Evolutionary conservation across 2,113 vertebrate species (phyloP).

Genomic region (Donacobius atricapilla): DNA sequence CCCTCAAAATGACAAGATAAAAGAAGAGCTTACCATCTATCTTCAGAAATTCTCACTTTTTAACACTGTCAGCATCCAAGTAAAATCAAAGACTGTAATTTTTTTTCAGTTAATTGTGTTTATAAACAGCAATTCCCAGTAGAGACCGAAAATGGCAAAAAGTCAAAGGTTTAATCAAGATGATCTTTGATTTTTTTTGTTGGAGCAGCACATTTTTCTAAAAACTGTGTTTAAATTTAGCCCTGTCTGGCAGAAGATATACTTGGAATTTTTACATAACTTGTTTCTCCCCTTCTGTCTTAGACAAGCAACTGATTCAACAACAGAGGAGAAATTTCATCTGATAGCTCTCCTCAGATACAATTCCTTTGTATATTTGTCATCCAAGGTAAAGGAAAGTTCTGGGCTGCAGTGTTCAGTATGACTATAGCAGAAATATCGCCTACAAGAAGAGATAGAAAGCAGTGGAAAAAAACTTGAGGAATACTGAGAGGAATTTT

Average conservation of each 20-base stretch:
- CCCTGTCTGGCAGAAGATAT: background rate
- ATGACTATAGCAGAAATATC: background rate
- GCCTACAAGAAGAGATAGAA: background rate
- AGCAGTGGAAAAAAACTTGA: background rate
- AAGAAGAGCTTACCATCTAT: background rate
- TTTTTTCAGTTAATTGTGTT: background rate
- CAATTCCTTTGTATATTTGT: background rate
- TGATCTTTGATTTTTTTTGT: background rate
- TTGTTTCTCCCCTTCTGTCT: background rate
- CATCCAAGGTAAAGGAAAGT: background rate
- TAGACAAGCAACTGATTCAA: background rate
- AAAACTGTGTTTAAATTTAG: background rate
- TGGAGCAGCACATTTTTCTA: background rate
- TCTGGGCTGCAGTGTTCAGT: background rate
- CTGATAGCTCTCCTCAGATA: background rate
- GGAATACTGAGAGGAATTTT: background rate
- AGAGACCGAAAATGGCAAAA: background rate
- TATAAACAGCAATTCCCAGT: background rate
- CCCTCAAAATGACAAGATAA: background rate
- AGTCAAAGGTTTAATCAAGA: background rate
- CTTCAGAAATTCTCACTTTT: background rate
- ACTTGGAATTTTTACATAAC: background rate
- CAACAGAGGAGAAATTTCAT: background rate
- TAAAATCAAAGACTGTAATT: background rate
- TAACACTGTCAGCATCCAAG: background rate